Evolutionary conservation across 2,113 vertebrate species (phyloP).

Genomic region (Apodemus sylvaticus): DNA sequence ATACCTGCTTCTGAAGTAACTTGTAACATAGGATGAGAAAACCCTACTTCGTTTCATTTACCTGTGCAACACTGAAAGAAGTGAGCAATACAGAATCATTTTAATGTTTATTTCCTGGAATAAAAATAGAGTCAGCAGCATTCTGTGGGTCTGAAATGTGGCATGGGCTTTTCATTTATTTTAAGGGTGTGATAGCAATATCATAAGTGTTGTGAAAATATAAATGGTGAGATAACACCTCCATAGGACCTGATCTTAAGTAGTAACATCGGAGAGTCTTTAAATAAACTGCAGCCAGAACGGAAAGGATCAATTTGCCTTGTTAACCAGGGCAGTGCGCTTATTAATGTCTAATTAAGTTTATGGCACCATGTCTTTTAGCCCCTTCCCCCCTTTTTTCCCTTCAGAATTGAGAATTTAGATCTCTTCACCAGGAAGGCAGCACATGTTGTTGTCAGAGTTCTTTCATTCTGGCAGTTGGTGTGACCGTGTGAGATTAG

Average conservation of each 20-base stretch:
- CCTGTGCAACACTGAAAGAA: constrained; percentile 49
- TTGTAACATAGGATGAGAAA: not conserved
- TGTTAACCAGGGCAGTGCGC: constrained; percentile 80
- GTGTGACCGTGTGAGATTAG: constrained; percentile 70
- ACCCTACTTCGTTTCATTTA: not conserved
- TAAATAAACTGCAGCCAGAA: constrained; percentile 85
- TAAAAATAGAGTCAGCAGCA: constrained; percentile 73
- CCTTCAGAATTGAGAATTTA: constrained; percentile 55
- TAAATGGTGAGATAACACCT: constrained; percentile 93
- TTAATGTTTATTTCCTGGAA: constrained; percentile 69
- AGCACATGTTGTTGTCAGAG: constrained; percentile 14
- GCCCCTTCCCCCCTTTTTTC: not conserved
- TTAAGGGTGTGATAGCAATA: constrained; percentile 91
- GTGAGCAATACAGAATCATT: constrained; percentile 55
- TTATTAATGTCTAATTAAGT: constrained; percentile 81
- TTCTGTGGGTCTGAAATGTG: constrained; percentile 80
- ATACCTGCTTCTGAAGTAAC: constrained; percentile 55
- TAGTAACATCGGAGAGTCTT: constrained; percentile 90
- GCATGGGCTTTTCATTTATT: constrained; percentile 85
- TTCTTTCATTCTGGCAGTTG: constrained; percentile 56
- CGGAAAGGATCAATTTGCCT: constrained; percentile 82
- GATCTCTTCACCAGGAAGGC: constrained; percentile 34
- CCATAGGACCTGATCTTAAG: constrained; percentile 89
- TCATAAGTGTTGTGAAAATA: constrained; percentile 92
- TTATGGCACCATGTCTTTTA: constrained; percentile 56